Percentiles rank a stretch among this genome's conserved stretches.
phyloP scores from a whole-genome alignment of 2,113 vertebrate genomes.

The Penelope pileata region DNA sequence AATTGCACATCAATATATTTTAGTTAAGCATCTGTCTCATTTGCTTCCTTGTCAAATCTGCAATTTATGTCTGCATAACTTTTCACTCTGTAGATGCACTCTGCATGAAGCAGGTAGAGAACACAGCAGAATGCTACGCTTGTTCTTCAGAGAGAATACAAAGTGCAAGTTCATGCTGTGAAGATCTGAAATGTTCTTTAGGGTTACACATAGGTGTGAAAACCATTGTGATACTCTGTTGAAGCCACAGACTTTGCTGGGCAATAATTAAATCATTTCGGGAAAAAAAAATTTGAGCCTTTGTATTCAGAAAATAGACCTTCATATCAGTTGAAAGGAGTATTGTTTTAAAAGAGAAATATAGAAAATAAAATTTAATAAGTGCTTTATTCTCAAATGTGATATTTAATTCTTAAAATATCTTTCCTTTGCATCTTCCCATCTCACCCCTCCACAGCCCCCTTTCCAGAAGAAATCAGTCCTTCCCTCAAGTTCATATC shows the following conservation, averaged over 20 bases:
- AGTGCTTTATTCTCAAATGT: neutral
- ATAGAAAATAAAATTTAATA: neutral
- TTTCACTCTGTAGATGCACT: constrained; percentile 76
- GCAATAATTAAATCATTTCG: constrained; percentile 66
- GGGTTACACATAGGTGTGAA: constrained; percentile 72
- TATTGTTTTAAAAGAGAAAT: neutral
- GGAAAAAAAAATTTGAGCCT: neutral
- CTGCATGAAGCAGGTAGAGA: constrained; percentile 76
- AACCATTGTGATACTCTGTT: constrained; percentile 47
- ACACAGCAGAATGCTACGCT: constrained; percentile 53
- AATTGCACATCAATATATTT: constrained; percentile 64
- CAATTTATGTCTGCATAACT: constrained; percentile 81
- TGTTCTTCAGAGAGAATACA: constrained; percentile 71
- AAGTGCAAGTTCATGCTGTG: constrained; percentile 78
- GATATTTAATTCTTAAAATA: neutral
- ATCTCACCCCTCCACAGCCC: neutral
- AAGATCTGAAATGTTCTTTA: constrained; percentile 66
- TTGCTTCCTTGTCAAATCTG: constrained; percentile 78
- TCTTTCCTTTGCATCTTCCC: neutral
- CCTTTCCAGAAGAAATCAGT: neutral
- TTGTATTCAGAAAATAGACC: neutral
- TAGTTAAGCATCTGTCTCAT: constrained; percentile 71
- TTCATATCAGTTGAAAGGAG: neutral
- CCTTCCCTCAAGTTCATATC: constrained; percentile 60
- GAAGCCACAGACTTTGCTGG: constrained; percentile 57